phyloP scores from a whole-genome alignment of 2,888 invertebrate species.

The Callyntrura guangdongensis region DNA sequence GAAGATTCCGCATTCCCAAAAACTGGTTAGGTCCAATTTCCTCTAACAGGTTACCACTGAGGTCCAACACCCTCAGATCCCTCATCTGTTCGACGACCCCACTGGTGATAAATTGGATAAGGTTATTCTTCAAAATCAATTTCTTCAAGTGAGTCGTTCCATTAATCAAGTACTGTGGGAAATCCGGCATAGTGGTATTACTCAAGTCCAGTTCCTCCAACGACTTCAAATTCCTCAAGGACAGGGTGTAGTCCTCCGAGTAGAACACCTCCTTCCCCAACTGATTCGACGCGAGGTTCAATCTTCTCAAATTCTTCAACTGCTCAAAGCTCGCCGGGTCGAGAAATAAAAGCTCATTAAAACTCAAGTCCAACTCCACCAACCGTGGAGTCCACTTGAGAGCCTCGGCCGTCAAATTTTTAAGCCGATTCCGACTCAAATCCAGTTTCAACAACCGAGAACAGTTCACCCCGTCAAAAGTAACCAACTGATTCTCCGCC shows the following conservation, averaged over 20 bases:
- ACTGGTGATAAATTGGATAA: slow-evolving; percentile 72
- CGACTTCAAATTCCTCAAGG: slow-evolving; percentile 71
- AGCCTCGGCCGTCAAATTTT: slow-evolving; percentile 73
- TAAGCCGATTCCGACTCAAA: slow-evolving; percentile 81
- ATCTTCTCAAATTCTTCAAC: slow-evolving; percentile 71
- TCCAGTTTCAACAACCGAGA: slow-evolving; percentile 75
- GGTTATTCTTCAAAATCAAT: slow-evolving; percentile 80
- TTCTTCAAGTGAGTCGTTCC: slow-evolving; percentile 79
- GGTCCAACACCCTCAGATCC: slow-evolving; percentile 77
- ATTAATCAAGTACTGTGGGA: slow-evolving; percentile 77
- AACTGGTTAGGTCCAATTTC: slow-evolving; percentile 76
- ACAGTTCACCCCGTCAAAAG: slow-evolving; percentile 75
- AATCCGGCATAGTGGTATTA: slow-evolving; percentile 80
- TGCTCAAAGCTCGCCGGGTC: slow-evolving; percentile 76
- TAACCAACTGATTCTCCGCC: slow-evolving; percentile 74
- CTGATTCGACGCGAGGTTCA: slow-evolving; percentile 79
- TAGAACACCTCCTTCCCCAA: slow-evolving; percentile 78
- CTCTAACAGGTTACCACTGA: slow-evolving; percentile 81
- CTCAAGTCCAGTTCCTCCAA: slow-evolving; percentile 82
- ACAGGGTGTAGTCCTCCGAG: slow-evolving; percentile 66
- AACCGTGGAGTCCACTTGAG: slow-evolving; percentile 61
- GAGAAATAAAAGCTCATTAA: slow-evolving; percentile 80
- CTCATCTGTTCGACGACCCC: slow-evolving; percentile 68
- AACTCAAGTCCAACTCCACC: slow-evolving; percentile 79
- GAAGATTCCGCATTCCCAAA: slow-evolving; percentile 65